A percentile compares a stretch with the other conserved stretches of the same genome.
phyloP scores from a whole-genome alignment of 2,888 invertebrate genomes.

The Parelbella ahira region DNA sequence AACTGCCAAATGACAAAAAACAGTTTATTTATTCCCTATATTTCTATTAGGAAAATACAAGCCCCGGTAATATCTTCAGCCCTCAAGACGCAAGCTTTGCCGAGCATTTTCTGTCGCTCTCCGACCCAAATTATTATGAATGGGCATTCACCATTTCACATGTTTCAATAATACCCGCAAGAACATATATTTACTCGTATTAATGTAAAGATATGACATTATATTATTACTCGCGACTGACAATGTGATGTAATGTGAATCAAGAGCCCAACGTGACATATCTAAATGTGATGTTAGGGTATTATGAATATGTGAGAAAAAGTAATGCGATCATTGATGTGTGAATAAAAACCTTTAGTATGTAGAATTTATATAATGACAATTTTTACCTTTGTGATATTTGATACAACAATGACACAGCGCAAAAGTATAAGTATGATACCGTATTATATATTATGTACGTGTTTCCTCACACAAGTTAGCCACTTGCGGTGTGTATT shows the following conservation, averaged over 20 bases:
- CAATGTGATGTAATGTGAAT: too few relatives aligned
- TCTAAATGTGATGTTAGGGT: too few relatives aligned
- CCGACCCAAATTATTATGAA: conserved; percentile 22
- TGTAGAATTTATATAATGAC: too few relatives aligned
- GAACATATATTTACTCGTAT: conserved; percentile 2
- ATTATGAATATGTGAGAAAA: too few relatives aligned
- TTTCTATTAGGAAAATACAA: conserved; percentile 35
- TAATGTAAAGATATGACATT: conserved; percentile 2
- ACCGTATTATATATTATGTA: too few relatives aligned
- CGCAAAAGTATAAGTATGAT: too few relatives aligned
- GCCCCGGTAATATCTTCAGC: conserved; percentile 25
- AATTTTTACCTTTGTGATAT: too few relatives aligned
- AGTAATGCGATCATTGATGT: too few relatives aligned
- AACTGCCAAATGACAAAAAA: conserved; percentile 59
- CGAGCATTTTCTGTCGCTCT: conserved; percentile 11
- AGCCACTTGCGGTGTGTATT: too few relatives aligned
- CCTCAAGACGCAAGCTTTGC: conserved; percentile 17
- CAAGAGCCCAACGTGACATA: too few relatives aligned
- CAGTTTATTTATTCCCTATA: conserved; percentile 38
- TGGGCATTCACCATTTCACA: conserved; percentile 21
- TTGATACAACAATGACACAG: too few relatives aligned
- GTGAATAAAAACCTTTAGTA: neutral
- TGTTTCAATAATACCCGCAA: conserved; percentile 18
- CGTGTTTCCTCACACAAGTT: too few relatives aligned
- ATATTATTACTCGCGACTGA: conserved; percentile 2